Evolutionary conservation across 2,888 invertebrate species (phyloP), one percentile per base, ranked within the genome.

Genomic region (Cerastis leucographa): DNA sequence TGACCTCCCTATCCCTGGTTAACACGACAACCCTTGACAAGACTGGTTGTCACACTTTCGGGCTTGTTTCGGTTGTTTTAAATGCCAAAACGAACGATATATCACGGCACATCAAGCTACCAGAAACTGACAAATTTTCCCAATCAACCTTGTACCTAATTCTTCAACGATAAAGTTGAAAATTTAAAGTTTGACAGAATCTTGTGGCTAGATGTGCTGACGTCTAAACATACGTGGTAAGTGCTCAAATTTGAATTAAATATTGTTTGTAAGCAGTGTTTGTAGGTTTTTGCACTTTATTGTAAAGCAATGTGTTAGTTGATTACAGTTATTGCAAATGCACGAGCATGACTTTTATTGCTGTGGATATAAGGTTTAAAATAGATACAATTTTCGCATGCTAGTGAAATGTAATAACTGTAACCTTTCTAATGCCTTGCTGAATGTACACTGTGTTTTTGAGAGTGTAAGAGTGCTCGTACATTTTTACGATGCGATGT

Each of bases 181-280:
- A 35, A 2, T 35, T 35, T 35, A 35, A 35, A 35, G 35, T 35
- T 35, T 35, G 2, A 35, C 35, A 35, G 35, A 35, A 2, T 35
- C 2, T 35, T 35, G 35, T 35, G 35, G 35, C 35, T 35, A 35
- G 35, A 35, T 35, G 35, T 35, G 35, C 35, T 1, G 35, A 3
- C 35, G 35, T 35, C 35, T 35, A 3, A 35, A 69, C 44, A 69
- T 59, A 69, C n/a, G 40, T 82, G 54, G 25, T 49, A 49, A 40
- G 79, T 79, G 84, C 84, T 84, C 80, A 80, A 84, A 84, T 84
- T 79, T 79, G 29, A 44, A 59, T 46, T 51, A 40, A 42, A 42
- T 54, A 44, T 64, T 25, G 17, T 59, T 11, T 49, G 3, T 40
- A 25, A 54, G 22, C 40, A 64, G 14, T 74, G 61, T 79, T 79